Evolutionary conservation across 2,797 vertebrate genomes (phyloP), one percentile per base, ranked within the genome.

Genomic region (Onychomys torridus): DNA sequence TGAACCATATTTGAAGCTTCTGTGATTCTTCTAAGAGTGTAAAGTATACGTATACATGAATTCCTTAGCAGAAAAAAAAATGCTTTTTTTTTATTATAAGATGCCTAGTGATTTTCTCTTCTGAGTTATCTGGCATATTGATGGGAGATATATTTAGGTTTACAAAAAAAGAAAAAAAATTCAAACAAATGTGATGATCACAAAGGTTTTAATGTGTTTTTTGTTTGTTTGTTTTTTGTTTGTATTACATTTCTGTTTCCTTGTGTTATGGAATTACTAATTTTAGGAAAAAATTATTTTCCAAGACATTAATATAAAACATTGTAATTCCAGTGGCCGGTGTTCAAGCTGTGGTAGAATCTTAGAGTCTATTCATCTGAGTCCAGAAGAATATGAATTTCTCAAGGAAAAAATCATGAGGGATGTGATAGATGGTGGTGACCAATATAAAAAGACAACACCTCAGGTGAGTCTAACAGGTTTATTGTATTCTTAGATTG

Each of bases 381-480:
- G 95, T 0, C 93, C 98, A 78, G 99, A 99, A 95, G 99, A 99
- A 57, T 99, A 99, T 97, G 97, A 92, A 11, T 97, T 98, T 89
- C 99, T 99, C 90, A 99, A 99, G 61, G 98, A 98, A 97, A 98
- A 96, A 97, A 98, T 99, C 98, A 98, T 99, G 98, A 97, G n/a
- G 0, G 98, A 99, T 0, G 98, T 99, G 96, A 99, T 99, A 84
- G 98, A 99, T 96, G 99, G 99, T 49, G 97, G 32, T 57, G 99
- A 99, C 95, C 98, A 99, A 94, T 99, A 99, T 77, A 99, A 98
- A 29, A 99, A 99, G 98, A 99, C 99, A 4, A 99, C 98, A 49
- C 99, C 99, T 12, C 90, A 99, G 99, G 99, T 99, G 84, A 93
- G 98, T 97, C 61, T 91, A 14, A n/a, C 25, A 89, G 32, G 25